Percentiles rank a stretch among this genome's conserved stretches.
phyloP scores from a whole-genome alignment of 2,888 invertebrate species.

The Polyommatus icarus region DNA sequence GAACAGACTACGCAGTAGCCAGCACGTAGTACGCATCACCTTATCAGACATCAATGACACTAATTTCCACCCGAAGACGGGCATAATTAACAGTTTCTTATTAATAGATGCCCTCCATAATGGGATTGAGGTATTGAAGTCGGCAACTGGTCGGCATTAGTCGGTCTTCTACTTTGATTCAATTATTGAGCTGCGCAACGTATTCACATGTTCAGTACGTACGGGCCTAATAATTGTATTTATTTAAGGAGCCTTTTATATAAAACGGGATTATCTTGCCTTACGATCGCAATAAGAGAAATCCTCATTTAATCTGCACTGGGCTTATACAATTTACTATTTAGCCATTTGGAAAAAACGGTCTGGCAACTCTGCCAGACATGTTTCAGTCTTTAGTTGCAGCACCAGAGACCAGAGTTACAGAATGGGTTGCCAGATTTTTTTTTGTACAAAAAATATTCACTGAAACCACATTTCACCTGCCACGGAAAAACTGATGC shows the following conservation, averaged over 20 bases:
- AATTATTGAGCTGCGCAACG: conserved; percentile 52
- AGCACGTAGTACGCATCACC: neutral
- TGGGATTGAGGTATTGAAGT: conserved; percentile 56
- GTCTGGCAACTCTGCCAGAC: neutral
- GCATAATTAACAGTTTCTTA: conserved; percentile 27
- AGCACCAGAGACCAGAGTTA: neutral
- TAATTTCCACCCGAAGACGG: neutral
- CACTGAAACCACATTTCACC: neutral
- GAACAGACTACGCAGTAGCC: neutral
- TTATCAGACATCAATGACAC: neutral
- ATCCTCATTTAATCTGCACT: neutral
- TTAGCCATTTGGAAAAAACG: neutral
- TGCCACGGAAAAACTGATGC: neutral
- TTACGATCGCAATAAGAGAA: neutral
- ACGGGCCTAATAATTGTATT: conserved; percentile 39
- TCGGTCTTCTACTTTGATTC: conserved; percentile 66
- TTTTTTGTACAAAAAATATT: neutral
- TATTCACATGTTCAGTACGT: conserved; percentile 41
- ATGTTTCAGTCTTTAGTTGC: neutral
- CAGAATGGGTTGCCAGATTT: neutral
- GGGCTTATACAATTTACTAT: neutral
- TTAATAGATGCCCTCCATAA: conserved; percentile 47
- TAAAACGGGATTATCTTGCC: conserved; percentile 12
- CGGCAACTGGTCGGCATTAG: conserved; percentile 50
- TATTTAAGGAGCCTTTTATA: conserved; percentile 32